phyloP scores from a whole-genome alignment of 2,797 vertebrate species.

The Micrastur ruficollis region DNA sequence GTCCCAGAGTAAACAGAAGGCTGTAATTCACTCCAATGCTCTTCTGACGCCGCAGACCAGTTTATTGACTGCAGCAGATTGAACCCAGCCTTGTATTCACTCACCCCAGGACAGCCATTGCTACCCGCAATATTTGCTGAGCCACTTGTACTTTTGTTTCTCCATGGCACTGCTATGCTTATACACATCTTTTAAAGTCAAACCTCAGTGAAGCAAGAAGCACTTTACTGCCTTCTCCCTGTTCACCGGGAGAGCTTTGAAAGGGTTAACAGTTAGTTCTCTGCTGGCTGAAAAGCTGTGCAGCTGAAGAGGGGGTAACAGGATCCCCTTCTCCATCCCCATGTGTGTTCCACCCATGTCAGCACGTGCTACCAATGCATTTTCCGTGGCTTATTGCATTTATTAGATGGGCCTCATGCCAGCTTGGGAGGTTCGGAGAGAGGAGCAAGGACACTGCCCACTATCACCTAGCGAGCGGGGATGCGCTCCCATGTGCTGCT shows the following conservation, averaged over 20 bases:
- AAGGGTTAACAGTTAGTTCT: neutral
- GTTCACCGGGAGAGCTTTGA: neutral
- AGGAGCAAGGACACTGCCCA: neutral
- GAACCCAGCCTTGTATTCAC: neutral
- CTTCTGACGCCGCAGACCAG: neutral
- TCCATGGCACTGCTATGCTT: neutral
- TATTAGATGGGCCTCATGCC: neutral
- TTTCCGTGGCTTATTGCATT: neutral
- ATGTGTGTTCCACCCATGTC: neutral
- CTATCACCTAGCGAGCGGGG: accelerated
- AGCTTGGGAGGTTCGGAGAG: neutral
- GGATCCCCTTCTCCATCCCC: neutral
- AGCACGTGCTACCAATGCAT: neutral
- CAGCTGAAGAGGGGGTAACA: neutral
- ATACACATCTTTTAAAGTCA: neutral
- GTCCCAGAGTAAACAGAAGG: neutral
- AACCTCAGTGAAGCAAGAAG: neutral
- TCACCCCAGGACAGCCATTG: neutral
- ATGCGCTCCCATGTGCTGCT: neutral
- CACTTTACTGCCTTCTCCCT: neutral
- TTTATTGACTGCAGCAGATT: neutral
- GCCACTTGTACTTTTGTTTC: neutral
- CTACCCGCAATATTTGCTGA: neutral
- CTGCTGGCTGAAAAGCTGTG: neutral
- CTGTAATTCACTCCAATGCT: neutral